These are phyloP conservation scores for Heteromyza rotundicornis DNA, from an alignment of 2,888 invertebrate species.

Conservation along the genomic window DNA sequence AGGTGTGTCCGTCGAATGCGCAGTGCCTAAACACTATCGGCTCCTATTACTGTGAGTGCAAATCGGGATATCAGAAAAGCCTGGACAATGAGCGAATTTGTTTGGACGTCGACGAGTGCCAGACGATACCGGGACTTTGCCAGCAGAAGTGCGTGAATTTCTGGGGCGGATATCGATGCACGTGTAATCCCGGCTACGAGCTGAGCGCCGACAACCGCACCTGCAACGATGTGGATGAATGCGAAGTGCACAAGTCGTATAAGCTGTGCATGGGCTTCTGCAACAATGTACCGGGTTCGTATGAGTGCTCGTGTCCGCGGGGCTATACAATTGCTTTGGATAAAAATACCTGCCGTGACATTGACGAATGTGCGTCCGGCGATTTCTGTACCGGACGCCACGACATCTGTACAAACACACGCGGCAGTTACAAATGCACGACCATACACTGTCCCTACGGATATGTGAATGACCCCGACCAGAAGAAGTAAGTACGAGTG, in stretches of 20 bases:
- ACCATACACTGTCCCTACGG: constrained; percentile 83
- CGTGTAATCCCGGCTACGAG: constrained; percentile 84
- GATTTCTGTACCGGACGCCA: constrained; percentile 67
- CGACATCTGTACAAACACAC: constrained; percentile 86
- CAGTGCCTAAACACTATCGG: constrained; percentile 66
- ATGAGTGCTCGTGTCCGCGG: constrained; percentile 77
- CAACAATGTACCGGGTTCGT: constrained; percentile 86
- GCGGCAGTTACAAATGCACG: constrained; percentile 89
- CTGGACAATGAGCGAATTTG: constrained; percentile 47
- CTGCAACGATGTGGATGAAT: constrained; percentile 83
- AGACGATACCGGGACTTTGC: constrained; percentile 67
- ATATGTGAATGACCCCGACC: constrained; percentile 77
- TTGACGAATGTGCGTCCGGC: constrained; percentile 72
- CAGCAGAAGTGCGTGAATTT: constrained; percentile 90
- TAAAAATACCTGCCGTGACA: constrained; percentile 81
- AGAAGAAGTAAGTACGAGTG: constrained; percentile 78
- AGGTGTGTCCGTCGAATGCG: constrained; percentile 61
- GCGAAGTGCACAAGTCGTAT: constrained; percentile 75
- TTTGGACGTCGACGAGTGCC: constrained; percentile 77
- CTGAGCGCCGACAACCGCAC: constrained; percentile 72
- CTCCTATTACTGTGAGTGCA: constrained; percentile 82
- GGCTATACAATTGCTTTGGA: constrained; percentile 80
- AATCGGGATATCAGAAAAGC: constrained; percentile 75
- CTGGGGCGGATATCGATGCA: constrained; percentile 89
- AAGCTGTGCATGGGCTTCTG: constrained; percentile 79